phyloP scores from a whole-genome alignment of 2,797 vertebrate species.

The Pseudochirops corinnae region DNA sequence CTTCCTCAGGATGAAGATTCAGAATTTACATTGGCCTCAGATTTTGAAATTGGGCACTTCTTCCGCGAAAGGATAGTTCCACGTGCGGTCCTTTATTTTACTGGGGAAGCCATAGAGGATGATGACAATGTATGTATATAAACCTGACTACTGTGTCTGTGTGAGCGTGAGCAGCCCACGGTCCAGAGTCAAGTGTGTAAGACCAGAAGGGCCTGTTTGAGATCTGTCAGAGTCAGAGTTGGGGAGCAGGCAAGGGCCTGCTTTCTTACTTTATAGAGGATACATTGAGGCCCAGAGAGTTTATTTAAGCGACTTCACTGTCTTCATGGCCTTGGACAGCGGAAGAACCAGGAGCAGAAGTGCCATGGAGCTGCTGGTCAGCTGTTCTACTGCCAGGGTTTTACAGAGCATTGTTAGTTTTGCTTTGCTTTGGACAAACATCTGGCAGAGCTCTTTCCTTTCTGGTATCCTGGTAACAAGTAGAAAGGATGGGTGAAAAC shows the following conservation, averaged over 20 bases:
- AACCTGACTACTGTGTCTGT: no score
- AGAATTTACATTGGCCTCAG: slow-evolving; percentile 94
- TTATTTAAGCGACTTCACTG: background rate
- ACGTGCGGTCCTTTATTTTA: slow-evolving; percentile 97
- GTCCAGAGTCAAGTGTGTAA: background rate
- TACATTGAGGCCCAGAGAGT: background rate
- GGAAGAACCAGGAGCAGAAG: background rate
- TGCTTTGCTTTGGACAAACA: background rate
- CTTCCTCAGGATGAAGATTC: slow-evolving; percentile 95
- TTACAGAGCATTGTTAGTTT: background rate
- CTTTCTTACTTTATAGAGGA: background rate
- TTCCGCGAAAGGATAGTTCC: slow-evolving; percentile 98
- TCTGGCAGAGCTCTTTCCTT: background rate
- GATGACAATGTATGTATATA: slow-evolving; percentile 93
- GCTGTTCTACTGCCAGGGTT: background rate
- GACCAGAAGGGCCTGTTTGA: no score
- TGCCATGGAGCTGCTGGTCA: no score
- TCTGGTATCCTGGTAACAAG: rapidly evolving
- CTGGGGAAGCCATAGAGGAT: slow-evolving; percentile 97
- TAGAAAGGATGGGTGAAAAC: background rate
- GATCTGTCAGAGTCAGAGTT: no score
- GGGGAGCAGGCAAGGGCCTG: background rate
- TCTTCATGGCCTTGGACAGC: background rate
- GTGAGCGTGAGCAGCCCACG: background rate
- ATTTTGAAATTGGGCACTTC: slow-evolving; percentile 98